Evolutionary conservation across 2,797 vertebrate species (phyloP), one percentile per base, ranked within the genome.

Genomic region (Anniella stebbinsi): DNA sequence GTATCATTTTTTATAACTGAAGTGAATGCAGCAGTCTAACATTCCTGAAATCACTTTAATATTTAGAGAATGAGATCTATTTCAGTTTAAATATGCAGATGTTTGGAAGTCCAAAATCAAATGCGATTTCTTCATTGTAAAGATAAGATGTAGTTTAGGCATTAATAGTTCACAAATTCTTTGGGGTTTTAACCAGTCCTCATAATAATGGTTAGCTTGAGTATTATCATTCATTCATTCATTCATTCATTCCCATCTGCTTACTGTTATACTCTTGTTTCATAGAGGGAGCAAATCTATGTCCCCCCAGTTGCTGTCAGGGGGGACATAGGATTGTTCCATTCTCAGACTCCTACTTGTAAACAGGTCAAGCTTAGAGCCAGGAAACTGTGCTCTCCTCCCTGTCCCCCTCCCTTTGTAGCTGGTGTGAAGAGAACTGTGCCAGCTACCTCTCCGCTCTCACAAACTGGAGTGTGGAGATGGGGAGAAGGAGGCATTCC

Each of bases 31-130:
- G 11, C 84, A 80, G 15, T 86, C 86, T 36, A 57, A 86, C 30
- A 80, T 86, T 80, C 54, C 67, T 51, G 33, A 89, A 60, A 15
- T 80, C 45, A 21, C 36, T 86, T 80, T 63, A 86, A 51, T 90
- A 73, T 86, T 76, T 90, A 45, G 63, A 80, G 17, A 84, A 80
- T 80, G 48, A 80, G 18, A 33, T 70, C 30, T 23, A 5, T 73
- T 60, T 48, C 48, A 41, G n/a, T 69, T 3, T 72, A 66, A 84
- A 36, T 41, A 86, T 21, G n/a, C 38, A 90, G 67, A 63, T 36
- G 69, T 73, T 81, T 81, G 11, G 11, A 86, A 80, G 69, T 51
- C n/a, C n/a, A 81, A 72, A 10, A 4, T 30, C 67, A 66, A 73
- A 81, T 63, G 57, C 28, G 66, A 30, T 86, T 90, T 81, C 81